phyloP scores from a whole-genome alignment of 2,113 vertebrate genomes.

The Zapornia atra region DNA sequence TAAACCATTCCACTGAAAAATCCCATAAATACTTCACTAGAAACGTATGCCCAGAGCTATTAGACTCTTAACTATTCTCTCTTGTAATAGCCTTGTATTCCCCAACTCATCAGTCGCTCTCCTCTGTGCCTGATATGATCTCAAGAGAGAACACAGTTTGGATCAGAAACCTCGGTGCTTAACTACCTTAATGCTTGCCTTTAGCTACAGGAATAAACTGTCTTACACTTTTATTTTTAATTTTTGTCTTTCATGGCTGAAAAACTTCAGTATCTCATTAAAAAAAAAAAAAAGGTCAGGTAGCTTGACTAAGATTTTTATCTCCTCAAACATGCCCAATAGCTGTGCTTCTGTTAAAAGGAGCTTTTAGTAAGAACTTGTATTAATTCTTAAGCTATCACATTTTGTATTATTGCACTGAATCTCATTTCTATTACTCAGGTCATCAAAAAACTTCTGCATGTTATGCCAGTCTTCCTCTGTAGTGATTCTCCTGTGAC shows the following conservation, averaged over 20 bases:
- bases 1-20: neutral
- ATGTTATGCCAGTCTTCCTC: accelerated
- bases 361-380: neutral
- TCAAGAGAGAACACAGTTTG: neutral
- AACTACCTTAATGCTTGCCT: neutral
- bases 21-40: neutral
- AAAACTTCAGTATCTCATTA: neutral
- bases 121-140: neutral
- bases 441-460: neutral
- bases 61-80: neutral
- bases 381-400: neutral
- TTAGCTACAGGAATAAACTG: neutral
- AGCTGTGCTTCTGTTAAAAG: neutral
- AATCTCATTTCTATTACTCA: neutral
- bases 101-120: neutral
- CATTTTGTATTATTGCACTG: neutral
- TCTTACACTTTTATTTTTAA: neutral
- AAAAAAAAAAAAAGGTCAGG: neutral
- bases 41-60: neutral
- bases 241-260: neutral
- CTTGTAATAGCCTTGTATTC: neutral
- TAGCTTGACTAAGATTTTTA: neutral
- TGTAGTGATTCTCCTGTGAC: neutral
- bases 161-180: neutral
- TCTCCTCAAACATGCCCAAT: neutral